Evolutionary conservation across 2,113 vertebrate species (phyloP).

Genomic region (Aldabrachelys gigantea): DNA sequence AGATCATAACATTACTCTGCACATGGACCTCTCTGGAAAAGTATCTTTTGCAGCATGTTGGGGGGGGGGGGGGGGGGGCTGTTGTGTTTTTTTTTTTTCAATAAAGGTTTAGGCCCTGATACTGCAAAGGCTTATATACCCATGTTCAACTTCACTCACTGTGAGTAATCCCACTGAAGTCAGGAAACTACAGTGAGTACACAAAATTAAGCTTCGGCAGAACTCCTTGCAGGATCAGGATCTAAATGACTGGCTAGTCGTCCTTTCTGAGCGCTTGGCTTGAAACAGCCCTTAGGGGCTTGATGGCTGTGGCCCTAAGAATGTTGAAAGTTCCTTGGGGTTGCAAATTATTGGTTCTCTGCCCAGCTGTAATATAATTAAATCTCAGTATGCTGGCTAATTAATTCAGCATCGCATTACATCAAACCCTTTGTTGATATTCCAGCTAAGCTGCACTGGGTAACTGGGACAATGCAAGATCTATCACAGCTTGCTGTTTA

Average conservation of each 20-base stretch:
- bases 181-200: neutral
- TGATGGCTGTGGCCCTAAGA: neutral
- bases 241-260: neutral
- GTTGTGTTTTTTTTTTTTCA: neutral
- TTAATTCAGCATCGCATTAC: accelerated
- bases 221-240: accelerated
- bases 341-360: accelerated
- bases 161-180: accelerated
- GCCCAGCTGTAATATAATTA: neutral
- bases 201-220: neutral
- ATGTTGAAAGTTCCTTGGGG: accelerated
- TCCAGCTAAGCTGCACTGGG: neutral
- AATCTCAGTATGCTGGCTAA: neutral
- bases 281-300: neutral
- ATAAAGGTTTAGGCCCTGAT: neutral
- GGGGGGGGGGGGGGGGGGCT: neutral
- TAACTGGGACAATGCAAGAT: neutral
- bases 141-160: neutral
- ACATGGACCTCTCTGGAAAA: neutral
- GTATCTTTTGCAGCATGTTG: neutral
- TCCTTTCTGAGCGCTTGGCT: neutral
- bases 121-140: neutral
- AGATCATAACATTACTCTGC: neutral
- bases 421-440: neutral
- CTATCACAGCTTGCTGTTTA: neutral